Evolutionary conservation across 2,888 invertebrate genomes (phyloP), one percentile per base, ranked within the genome.

Genomic region (Hermodice carunculata): DNA sequence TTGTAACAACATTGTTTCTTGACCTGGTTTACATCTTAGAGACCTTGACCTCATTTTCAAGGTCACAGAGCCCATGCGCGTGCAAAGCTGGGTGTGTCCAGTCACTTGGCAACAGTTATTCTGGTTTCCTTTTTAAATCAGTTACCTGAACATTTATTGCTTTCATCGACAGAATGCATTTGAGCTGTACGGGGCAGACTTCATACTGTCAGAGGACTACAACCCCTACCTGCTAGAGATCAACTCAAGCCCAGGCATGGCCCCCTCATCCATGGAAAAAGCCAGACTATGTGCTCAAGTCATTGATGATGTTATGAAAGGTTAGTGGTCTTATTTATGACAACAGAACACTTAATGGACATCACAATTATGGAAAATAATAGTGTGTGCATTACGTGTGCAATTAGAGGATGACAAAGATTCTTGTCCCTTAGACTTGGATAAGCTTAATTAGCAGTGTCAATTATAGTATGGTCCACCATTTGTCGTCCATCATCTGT

Each of bases 121-220:
- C n/a, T n/a, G n/a, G n/a, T n/a, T n/a, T n/a, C n/a, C n/a, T n/a
- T n/a, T n/a, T n/a, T n/a, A n/a, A n/a, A n/a, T n/a, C n/a, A n/a
- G n/a, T n/a, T n/a, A n/a, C n/a, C n/a, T n/a, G n/a, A n/a, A n/a
- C n/a, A n/a, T n/a, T n/a, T n/a, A n/a, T n/a, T n/a, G n/a, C n/a
- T n/a, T n/a, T n/a, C n/a, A n/a, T n/a, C n/a, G n/a, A n/a, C 90
- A 90, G 78, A 93, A 93, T 78, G 91, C 92, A 64, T 96, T 95
- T 86, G 96, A 96, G 85, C 83, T 95, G 37, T 96, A 94, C 81
- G 96, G 96, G 6, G 95, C 95, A 58, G 96, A 97, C 86, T 96
- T 96, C 83, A 92, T 96, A 88, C 85, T 96, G 37, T 92, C 94
- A 62, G 85, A 94, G 78, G 91, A 94, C 77, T 93, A 78, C 44